Conservation (phyloP, 2,113 vertebrate species). For the Coptodon rendalli region DNA sequence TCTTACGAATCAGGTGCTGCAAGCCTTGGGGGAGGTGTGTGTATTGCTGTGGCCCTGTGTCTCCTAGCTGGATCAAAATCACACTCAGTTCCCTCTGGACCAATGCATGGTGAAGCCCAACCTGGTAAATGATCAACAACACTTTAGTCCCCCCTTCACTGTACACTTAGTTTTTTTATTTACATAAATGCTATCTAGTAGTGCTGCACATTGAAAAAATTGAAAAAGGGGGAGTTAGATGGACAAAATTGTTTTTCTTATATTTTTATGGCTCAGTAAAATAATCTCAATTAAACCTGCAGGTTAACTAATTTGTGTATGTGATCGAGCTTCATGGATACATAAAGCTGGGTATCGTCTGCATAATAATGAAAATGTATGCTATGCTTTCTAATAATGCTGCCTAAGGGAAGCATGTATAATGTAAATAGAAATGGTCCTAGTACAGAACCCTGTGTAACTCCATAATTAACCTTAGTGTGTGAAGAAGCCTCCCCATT, state of each 20-base stretch:
- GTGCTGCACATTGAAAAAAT: neutral
- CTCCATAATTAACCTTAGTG: neutral
- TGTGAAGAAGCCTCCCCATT: neutral
- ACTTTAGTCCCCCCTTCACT: neutral
- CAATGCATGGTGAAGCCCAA: slow-evolving; percentile 71
- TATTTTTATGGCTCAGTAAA: neutral
- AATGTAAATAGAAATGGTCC: neutral
- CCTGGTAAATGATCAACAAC: neutral
- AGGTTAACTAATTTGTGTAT: neutral
- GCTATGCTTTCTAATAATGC: neutral
- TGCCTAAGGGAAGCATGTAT: neutral
- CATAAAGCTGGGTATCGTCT: neutral
- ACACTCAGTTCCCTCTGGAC: slow-evolving; percentile 74
- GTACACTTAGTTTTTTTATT: neutral
- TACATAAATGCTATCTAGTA: neutral
- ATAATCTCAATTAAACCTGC: neutral
- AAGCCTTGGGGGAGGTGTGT: slow-evolving; percentile 69
- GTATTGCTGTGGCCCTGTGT: slow-evolving; percentile 54
- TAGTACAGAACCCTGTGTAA: neutral
- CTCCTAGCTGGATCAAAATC: slow-evolving; percentile 81
- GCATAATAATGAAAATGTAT: neutral
- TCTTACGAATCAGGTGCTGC: slow-evolving; percentile 76
- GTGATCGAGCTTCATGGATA: neutral
- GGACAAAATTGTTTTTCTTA: neutral
- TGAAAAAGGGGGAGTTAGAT: neutral